Base-by-base conservation (phyloP, 2,113 vertebrate species). In the Panthera leo region DNA sequence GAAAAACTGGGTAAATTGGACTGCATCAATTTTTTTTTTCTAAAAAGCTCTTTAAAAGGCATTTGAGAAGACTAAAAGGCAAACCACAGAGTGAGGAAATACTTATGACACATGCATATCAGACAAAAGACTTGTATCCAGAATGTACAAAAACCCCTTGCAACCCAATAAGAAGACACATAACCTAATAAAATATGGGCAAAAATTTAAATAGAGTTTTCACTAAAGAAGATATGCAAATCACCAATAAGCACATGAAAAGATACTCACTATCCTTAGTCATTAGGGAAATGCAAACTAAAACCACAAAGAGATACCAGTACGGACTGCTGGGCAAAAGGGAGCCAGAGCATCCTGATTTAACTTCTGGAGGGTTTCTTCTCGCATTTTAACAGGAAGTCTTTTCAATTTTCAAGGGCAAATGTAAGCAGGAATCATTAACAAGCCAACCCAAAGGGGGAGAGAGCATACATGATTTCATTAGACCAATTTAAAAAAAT, bases 401-500 rank as follows among this genome's bases (percentile, higher is more conserved):
- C 63, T 91, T 98, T 73, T 76, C 82, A 79, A 84, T 67, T 96
- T 96, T 76, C 5, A 58, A 97, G 96, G 96, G 83, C 90, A 96
- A 92, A 63, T 97, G 53, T 71, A 97, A 97, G 61, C 70, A 96
- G 84, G 12, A 61, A 87, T 75, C 55, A 96, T 96, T 97, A 98
- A 73, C 8, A 39, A 90, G 10, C 15, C 58, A 93, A 85, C n/a
- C 96, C 34, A 42, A n/a, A 92, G 86, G 53, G 90, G 45, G 27
- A 31, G 39, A 48, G 61, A 27, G 16, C 13, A 51, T 92, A 68
- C 71, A 97, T 97, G 58, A 65, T 97, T 97, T 98, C 97, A 98
- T 96, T 96, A 97, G 70, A 86, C 68, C 82, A 85, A 31, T 98
- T 98, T 97, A 91, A 97, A 98, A 97, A 98, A 98, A 96, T 89